phyloP scores from a whole-genome alignment of 2,888 invertebrate species.

The Eumacrocentrus americanus region DNA sequence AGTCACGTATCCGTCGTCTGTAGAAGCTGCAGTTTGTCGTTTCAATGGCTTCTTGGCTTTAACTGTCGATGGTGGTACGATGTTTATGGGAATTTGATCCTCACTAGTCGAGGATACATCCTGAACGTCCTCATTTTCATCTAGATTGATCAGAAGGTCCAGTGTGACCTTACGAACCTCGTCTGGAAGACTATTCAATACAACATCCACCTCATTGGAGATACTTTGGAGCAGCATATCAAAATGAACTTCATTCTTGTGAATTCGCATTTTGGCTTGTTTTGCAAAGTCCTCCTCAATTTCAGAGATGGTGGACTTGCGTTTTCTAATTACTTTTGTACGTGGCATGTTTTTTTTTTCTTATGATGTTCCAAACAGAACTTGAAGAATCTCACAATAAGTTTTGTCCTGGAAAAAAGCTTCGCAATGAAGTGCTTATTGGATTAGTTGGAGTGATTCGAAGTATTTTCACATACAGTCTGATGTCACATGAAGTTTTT shows the following conservation, averaged over 20 bases:
- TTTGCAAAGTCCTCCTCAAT: not conserved
- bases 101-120: slow-evolving; percentile 32
- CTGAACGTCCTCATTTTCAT: slow-evolving; percentile 19
- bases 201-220: not conserved
- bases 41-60: slow-evolving; percentile 36
- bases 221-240: not conserved
- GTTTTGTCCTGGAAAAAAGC: too few relatives aligned
- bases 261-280: not conserved
- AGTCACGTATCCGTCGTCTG: slow-evolving; percentile 54
- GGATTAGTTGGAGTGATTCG: too few relatives aligned
- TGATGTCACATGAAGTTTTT: too few relatives aligned
- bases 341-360: not conserved
- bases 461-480: too few relatives aligned
- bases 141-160: slow-evolving; percentile 36
- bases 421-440: too few relatives aligned
- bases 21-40: slow-evolving; percentile 44
- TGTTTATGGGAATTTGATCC: slow-evolving; percentile 23
- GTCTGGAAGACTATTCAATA: not conserved
- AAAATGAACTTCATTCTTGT: not conserved
- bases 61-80: slow-evolving; percentile 18
- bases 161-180: slow-evolving; percentile 46
- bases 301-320: not conserved
- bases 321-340: not conserved
- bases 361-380: too few relatives aligned
- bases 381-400: too few relatives aligned